Evolutionary conservation across 2,888 invertebrate genomes (phyloP).

Genomic region (Emmelina monodactyla): DNA sequence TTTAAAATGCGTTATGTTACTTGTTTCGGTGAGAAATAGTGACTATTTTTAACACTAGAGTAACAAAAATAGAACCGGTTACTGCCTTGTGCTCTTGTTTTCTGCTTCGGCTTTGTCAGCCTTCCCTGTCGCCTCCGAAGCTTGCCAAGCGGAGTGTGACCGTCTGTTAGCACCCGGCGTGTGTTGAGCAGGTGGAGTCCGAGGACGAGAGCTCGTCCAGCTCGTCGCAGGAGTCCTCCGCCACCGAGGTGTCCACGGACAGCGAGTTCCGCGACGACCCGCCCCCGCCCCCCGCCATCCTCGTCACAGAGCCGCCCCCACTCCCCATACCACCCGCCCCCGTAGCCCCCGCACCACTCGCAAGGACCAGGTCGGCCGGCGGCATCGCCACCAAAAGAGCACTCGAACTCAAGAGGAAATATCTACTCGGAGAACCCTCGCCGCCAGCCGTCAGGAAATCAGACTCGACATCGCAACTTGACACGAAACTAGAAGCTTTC

Average conservation of each 20-base stretch:
- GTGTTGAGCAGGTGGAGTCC: slow-evolving; percentile 45
- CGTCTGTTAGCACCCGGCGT: neutral
- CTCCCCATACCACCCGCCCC: slow-evolving; percentile 83
- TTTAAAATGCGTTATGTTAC: no score
- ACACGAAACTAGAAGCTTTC: slow-evolving; percentile 84
- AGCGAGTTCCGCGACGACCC: slow-evolving; percentile 91
- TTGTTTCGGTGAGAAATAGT: no score
- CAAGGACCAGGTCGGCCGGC: slow-evolving; percentile 85
- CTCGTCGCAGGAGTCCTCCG: slow-evolving; percentile 76
- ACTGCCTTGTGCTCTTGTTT: no score
- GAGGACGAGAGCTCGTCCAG: slow-evolving; percentile 68
- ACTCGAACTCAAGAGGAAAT: slow-evolving; percentile 84
- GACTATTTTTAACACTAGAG: no score
- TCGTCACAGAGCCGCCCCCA: slow-evolving; percentile 79
- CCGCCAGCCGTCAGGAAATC: slow-evolving; percentile 80
- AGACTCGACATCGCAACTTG: slow-evolving; percentile 83
- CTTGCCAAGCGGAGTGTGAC: no score
- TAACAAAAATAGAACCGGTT: no score
- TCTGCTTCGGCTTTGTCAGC: no score
- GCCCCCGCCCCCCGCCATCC: slow-evolving; percentile 75
- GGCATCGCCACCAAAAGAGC: slow-evolving; percentile 89
- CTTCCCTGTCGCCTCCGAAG: no score
- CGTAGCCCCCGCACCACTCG: slow-evolving; percentile 69
- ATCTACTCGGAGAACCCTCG: slow-evolving; percentile 77
- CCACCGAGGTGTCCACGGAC: slow-evolving; percentile 91